phyloP scores from a whole-genome alignment of 2,888 invertebrate species.

The Troilus luridus region DNA sequence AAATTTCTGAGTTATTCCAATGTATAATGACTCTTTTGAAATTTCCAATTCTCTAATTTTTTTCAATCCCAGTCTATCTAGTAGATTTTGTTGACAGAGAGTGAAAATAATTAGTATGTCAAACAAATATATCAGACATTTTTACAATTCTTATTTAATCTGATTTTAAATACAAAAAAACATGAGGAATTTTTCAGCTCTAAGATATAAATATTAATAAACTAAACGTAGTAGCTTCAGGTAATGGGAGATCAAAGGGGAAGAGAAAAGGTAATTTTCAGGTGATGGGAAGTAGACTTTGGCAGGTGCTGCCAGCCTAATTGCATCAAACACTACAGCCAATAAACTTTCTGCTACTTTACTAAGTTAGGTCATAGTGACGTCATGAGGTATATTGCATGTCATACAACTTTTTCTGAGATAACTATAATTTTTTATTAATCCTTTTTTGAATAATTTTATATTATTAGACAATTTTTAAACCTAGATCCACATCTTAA shows the following conservation, averaged over 20 bases:
- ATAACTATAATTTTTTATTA: no score
- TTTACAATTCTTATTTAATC: background rate
- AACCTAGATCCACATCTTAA: no score
- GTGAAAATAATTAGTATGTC: no score
- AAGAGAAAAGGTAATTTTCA: slow-evolving; percentile 2
- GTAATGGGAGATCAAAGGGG: background rate
- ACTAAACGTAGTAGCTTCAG: background rate
- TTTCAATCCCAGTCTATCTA: no score
- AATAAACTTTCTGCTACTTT: background rate
- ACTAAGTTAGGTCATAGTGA: background rate
- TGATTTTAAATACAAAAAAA: background rate
- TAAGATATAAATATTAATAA: background rate
- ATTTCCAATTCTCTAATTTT: no score
- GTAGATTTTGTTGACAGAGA: no score
- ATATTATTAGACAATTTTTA: no score
- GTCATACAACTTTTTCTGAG: no score
- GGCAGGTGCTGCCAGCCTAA: background rate
- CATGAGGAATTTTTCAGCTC: background rate
- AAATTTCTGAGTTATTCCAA: no score
- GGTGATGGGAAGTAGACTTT: background rate
- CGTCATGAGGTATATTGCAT: background rate
- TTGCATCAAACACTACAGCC: slow-evolving; percentile 23
- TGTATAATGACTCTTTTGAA: no score
- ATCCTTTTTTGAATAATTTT: no score
- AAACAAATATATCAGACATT: no score